Evolutionary conservation across 2,888 invertebrate genomes (phyloP), one percentile per base, ranked within the genome.

Genomic region (Xanthia icteritia): DNA sequence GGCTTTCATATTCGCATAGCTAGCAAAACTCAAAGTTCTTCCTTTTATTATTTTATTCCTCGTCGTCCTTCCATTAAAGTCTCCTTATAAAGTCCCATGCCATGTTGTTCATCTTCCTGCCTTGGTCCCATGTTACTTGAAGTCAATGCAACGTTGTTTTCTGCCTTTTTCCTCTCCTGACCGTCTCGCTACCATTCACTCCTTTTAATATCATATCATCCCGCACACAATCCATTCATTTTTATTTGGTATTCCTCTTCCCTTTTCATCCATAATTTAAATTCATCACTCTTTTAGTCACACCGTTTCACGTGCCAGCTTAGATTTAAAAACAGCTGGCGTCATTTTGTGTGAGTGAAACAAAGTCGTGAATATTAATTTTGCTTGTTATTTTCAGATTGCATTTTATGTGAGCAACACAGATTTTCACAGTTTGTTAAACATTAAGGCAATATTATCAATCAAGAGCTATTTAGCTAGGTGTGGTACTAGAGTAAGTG

Each of bases 401-500:
- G n/a, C 17, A 2, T 67, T n/a, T 17, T 81, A 61, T 45, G 81
- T 81, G 3, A 48, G 56, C 23, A 79, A 79, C 51, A 61, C 66
- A 27, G 81, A 66, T 13, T 73, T 79, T 79, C 81, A 79, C 36
- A 73, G 79, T 56, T 73, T 79, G 61, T 9, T 79, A 20, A 81
- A 79, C 39, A 81, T 81, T 20, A 17, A 17, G 1, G 51, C 36
- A 42, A 45, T 81, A 36, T 45, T 79, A 48, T 5, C 45, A 48
- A 20, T 79, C 3, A 73, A 54, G 8, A 31, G 48, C 13, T 0
- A 1, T 6, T 27, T 73, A 17, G 4, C 36, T 39, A 17, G 0
- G 2, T 45, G 60, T n/a, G 51, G 60, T 5, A 39, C 27, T 5
- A 23, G 8, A 54, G 79, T 79, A 60, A 79, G 78, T 80, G 3